These are phyloP conservation scores for Albula glossodonta DNA, from an alignment of 2,113 vertebrate species.

Conservation along the genomic window DNA sequence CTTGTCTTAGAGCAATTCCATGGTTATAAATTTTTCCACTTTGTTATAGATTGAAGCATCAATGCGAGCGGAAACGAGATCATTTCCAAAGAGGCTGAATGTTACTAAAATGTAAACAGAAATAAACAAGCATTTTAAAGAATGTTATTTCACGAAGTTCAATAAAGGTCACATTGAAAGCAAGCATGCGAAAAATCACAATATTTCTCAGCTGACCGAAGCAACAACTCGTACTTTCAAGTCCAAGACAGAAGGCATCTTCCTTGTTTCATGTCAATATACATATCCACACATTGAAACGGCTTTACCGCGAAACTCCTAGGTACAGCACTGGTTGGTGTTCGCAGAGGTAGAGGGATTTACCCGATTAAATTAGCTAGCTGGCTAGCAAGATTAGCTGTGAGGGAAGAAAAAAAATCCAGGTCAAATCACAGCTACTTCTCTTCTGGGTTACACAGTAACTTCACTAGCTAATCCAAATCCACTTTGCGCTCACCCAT, in stretches of 20 bases:
- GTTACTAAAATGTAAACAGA: background rate
- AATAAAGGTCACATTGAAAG: background rate
- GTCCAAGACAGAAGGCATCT: background rate
- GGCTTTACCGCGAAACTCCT: background rate
- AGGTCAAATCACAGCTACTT: conserved; percentile 50
- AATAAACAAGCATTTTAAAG: too few relatives aligned
- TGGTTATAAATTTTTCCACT: background rate
- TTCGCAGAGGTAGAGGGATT: conserved; percentile 44
- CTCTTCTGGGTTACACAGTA: background rate
- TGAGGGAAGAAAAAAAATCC: conserved; percentile 32
- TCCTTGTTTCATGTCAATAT: background rate
- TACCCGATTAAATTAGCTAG: conserved; percentile 51
- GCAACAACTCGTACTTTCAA: background rate
- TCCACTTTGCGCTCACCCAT: conserved; percentile 27
- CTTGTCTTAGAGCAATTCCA: background rate
- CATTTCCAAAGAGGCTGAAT: background rate
- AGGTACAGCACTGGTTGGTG: background rate
- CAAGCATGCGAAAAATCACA: background rate
- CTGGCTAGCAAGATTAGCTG: conserved; percentile 41
- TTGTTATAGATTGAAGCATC: background rate
- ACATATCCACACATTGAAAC: background rate
- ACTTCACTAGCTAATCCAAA: conserved; percentile 30
- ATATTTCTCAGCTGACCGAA: background rate
- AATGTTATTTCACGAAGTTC: background rate
- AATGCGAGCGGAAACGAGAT: background rate